Base-by-base conservation (phyloP, 1,140 invertebrate genomes). In the Saccostrea echinata region DNA sequence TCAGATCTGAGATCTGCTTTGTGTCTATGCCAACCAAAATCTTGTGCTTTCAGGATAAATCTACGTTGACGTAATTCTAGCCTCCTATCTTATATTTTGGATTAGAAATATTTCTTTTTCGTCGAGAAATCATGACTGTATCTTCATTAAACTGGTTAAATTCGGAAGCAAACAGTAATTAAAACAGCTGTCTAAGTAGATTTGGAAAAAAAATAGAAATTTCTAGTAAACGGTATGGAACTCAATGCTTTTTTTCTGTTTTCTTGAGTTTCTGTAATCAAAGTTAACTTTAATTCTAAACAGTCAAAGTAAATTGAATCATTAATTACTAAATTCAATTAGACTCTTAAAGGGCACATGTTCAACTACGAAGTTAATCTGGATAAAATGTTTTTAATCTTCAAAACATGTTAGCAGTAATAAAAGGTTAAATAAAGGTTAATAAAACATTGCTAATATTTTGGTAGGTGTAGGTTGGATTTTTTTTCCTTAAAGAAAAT, bases 1-100 rank as follows among this genome's bases (percentile, higher is more conserved):
- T 76, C 68, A 33, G 8, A 30, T 76, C 11, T 11, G 27, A 76
- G 30, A 76, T 30, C 68, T 76, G 68, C 68, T 76, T 76, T 76
- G 68, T 76, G 68, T 76, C 68, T 76, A 76, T 76, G 68, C 68
- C 68, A 76, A 76, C 68, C 16, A 24, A 27, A 76, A 76, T 76
- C 68, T 76, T 27, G 30, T 4, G 68, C 27, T 76, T 30, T 33
- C 27, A 12, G 16, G 33, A 33, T 4, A 76, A 64, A 76, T 76
- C 30, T 76, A 27, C 27, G 30, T 76, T 76, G 68, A 76, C 68
- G 68, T 33, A 76, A 76, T 76, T 33, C 24, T 8, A 76, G 16
- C 11, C 24, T 9, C 27, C 30, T 76, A 76, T 76, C 68, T 76
- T 33, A 30, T 27, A 33, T 76, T 76, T 76, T 30, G 30, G 68